These are phyloP conservation scores for Drosophila orena DNA, from an alignment of 1,140 invertebrate genomes.

Conservation along the genomic window DNA sequence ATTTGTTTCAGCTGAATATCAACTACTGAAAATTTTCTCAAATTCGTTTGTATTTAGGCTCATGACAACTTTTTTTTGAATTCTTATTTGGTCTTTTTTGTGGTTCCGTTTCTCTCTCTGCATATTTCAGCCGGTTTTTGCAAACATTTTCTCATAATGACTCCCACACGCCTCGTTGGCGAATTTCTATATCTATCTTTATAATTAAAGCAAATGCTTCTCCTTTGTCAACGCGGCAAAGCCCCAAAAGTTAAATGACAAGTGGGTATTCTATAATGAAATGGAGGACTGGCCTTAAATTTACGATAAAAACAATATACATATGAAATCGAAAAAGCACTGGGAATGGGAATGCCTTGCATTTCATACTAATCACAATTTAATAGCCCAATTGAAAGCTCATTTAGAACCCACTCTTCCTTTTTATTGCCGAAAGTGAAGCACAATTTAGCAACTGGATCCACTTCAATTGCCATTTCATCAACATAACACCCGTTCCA, in stretches of 20 bases:
- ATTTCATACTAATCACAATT: slow-evolving; percentile 58
- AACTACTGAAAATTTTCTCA: not conserved
- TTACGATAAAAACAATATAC: slow-evolving; percentile 24
- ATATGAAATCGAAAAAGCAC: slow-evolving; percentile 21
- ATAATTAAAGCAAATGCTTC: slow-evolving; percentile 56
- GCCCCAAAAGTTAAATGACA: slow-evolving; percentile 24
- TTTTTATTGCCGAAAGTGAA: slow-evolving; percentile 15
- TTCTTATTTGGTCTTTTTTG: not conserved
- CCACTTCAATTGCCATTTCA: slow-evolving; percentile 40
- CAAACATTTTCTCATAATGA: slow-evolving; percentile 33
- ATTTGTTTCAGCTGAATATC: not conserved
- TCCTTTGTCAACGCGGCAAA: slow-evolving; percentile 6
- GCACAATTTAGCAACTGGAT: slow-evolving; percentile 50
- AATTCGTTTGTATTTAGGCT: not conserved
- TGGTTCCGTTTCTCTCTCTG: not conserved
- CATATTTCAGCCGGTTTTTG: slow-evolving; percentile 24
- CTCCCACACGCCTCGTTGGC: slow-evolving; percentile 24
- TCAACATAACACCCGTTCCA: slow-evolving; percentile 44
- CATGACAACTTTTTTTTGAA: slow-evolving; percentile 33
- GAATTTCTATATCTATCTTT: slow-evolving; percentile 33
- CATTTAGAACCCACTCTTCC: slow-evolving; percentile 43
- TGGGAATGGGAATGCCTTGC: slow-evolving; percentile 24
- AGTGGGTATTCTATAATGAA: slow-evolving; percentile 35
- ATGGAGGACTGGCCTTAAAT: slow-evolving; percentile 30
- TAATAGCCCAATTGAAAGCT: slow-evolving; percentile 61